These are phyloP conservation scores for Potamarius usumacintae DNA, from an alignment of 2,113 vertebrate species.

Conservation along the genomic window DNA sequence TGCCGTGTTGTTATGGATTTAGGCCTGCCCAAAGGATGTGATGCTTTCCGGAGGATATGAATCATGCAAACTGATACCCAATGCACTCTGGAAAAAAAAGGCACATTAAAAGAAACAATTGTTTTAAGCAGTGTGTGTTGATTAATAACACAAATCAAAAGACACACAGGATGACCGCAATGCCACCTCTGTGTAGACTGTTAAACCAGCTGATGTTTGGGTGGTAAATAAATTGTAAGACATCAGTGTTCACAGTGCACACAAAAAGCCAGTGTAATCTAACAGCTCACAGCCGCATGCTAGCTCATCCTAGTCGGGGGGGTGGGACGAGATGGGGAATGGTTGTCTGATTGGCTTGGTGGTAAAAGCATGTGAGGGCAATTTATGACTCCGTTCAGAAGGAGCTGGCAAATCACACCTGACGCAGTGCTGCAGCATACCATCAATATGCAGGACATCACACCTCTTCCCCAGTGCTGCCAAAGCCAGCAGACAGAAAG, in stretches of 20 bases:
- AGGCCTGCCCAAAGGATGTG: neutral
- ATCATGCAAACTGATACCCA: neutral
- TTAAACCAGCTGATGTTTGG: neutral
- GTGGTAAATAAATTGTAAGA: conserved; percentile 42
- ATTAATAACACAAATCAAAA: conserved; percentile 8
- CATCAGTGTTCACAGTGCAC: conserved; percentile 29
- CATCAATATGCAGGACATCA: conserved; percentile 53
- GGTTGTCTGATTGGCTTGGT: conserved; percentile 48
- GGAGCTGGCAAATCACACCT: conserved; percentile 55
- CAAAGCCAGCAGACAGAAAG: neutral
- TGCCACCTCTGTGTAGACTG: conserved; percentile 5
- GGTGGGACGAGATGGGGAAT: neutral
- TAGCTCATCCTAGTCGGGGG: conserved; percentile 24
- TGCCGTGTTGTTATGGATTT: neutral
- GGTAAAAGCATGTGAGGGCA: conserved; percentile 39
- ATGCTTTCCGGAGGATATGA: neutral
- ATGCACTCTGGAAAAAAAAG: neutral
- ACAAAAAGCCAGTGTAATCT: conserved; percentile 47
- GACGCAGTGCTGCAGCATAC: conserved; percentile 63
- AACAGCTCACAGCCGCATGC: conserved; percentile 32
- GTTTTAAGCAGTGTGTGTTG: neutral
- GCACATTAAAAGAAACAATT: neutral
- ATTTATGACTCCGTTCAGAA: conserved; percentile 54
- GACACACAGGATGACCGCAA: neutral
- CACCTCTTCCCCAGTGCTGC: neutral